Conservation (phyloP, 2,113 vertebrate species). For the Neogobius melanostomus region DNA sequence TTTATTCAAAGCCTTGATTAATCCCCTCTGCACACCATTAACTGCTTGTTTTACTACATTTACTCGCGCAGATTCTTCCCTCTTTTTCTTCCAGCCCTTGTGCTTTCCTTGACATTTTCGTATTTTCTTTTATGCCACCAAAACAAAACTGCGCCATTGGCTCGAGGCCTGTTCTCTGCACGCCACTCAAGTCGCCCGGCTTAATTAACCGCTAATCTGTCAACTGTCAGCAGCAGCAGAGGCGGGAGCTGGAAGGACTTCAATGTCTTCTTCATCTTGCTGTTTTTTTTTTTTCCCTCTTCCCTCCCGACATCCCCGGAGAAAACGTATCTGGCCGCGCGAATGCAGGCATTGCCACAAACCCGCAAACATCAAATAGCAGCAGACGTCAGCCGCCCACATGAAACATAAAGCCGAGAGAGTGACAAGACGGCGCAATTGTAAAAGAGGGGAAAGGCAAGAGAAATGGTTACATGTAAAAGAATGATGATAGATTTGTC, state of each 20-base stretch:
- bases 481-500: constrained; percentile 48
- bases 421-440: constrained; percentile 40
- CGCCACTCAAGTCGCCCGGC: constrained; percentile 59
- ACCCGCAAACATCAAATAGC: constrained; percentile 47
- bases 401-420: constrained; percentile 54
- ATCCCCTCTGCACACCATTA: too few species aligned
- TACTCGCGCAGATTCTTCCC: too few species aligned
- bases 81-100: not conserved
- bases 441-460: constrained; percentile 13
- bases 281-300: constrained; percentile 33
- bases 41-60: too few species aligned
- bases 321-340: constrained; percentile 16
- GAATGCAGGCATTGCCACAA: constrained; percentile 18
- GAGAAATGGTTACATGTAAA: constrained; percentile 43
- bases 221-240: constrained; percentile 60
- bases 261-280: constrained; percentile 50
- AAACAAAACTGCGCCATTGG: constrained; percentile 47
- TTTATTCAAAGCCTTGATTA: too few species aligned
- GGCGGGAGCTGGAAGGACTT: constrained; percentile 64
- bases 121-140: constrained; percentile 24
- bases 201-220: constrained; percentile 72
- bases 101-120: constrained; percentile 11
- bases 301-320: constrained; percentile 23
- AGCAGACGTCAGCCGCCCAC: constrained; percentile 55
- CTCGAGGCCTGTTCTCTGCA: constrained; percentile 47